Percentiles rank a stretch among this genome's conserved stretches.
Conservation (phyloP, 2,797 vertebrate species). For the Galago senegalensis region DNA sequence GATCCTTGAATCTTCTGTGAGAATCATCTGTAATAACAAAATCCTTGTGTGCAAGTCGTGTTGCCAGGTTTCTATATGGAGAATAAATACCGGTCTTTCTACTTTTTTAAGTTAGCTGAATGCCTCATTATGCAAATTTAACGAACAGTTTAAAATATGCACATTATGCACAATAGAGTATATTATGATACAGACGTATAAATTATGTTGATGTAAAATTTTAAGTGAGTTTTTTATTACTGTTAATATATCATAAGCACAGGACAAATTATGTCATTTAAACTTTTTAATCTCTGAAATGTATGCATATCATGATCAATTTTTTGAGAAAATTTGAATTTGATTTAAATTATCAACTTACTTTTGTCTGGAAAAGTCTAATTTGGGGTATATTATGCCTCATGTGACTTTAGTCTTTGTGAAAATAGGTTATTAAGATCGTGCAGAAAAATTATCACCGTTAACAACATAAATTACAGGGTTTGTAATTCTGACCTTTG, state of each 20-base stretch:
- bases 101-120: slow-evolving; percentile 27
- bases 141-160: slow-evolving; percentile 4
- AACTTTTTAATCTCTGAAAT: slow-evolving; percentile 39
- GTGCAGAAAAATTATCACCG: slow-evolving; percentile 45
- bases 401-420: slow-evolving; percentile 36
- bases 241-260: background rate
- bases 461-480: slow-evolving; percentile 36
- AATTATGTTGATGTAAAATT: background rate
- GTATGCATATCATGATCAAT: background rate
- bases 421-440: slow-evolving; percentile 4
- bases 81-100: slow-evolving; percentile 43
- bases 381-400: background rate
- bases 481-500: slow-evolving; percentile 50
- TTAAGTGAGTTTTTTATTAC: slow-evolving; percentile 43
- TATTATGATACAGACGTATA: background rate
- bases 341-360: slow-evolving; percentile 48
- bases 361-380: background rate
- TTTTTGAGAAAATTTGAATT: slow-evolving; percentile 24
- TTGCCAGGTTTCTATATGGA: background rate
- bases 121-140: slow-evolving; percentile 52
- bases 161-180: background rate
- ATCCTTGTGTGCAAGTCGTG: background rate
- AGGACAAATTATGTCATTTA: background rate
- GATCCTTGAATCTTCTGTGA: slow-evolving; percentile 56
- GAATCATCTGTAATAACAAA: slow-evolving; percentile 4